phyloP scores from a whole-genome alignment of 1,140 invertebrate species.

The Gerris buenoi region DNA sequence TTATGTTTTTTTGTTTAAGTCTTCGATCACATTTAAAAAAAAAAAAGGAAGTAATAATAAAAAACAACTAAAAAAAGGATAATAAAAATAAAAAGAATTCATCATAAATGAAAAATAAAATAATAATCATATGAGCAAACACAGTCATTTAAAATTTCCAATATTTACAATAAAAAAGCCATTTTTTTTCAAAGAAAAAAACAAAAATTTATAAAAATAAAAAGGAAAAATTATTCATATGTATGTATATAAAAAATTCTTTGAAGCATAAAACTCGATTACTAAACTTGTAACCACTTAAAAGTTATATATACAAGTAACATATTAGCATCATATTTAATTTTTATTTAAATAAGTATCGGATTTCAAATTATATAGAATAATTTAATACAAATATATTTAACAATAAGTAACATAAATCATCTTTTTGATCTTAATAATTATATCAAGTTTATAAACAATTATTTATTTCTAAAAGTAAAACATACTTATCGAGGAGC shows the following conservation, averaged over 20 bases:
- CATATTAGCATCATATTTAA: background rate
- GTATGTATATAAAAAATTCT: background rate
- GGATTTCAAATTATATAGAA: background rate
- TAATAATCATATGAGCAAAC: background rate
- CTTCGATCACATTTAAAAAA: too few species aligned
- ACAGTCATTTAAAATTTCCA: background rate
- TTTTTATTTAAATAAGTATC: background rate
- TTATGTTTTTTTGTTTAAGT: too few species aligned
- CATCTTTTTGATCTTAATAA: background rate
- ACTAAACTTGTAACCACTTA: background rate
- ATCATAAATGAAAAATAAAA: background rate
- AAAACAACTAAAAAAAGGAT: too few species aligned
- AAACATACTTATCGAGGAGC: background rate
- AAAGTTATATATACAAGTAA: background rate
- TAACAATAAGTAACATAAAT: background rate
- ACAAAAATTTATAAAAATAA: background rate
- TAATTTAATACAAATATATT: background rate
- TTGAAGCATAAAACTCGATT: background rate
- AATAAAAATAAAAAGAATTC: too few species aligned
- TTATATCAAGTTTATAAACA: background rate
- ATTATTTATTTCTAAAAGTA: background rate
- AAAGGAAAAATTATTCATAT: background rate
- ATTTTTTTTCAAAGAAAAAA: background rate
- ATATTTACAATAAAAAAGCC: background rate
- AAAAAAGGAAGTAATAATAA: too few species aligned